phyloP scores from a whole-genome alignment of 2,888 invertebrate genomes.

The Tenthredo distinguenda region DNA sequence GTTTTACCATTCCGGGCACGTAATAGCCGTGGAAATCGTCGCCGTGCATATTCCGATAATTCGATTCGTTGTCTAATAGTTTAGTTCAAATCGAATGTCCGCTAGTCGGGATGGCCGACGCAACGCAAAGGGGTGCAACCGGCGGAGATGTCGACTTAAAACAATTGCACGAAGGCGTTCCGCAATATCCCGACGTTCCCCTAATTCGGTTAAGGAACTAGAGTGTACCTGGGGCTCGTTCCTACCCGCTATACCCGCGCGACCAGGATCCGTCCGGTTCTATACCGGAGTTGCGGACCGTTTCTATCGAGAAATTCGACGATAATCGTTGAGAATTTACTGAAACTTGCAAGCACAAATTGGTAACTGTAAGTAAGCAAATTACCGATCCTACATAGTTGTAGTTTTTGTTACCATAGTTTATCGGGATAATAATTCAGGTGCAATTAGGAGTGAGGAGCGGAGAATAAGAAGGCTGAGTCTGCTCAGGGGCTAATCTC shows the following conservation, averaged over 20 bases:
- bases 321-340: slow-evolving; percentile 14
- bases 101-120: slow-evolving; percentile 58
- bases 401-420: neutral
- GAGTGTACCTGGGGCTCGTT: slow-evolving; percentile 61
- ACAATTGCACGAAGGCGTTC: slow-evolving; percentile 75
- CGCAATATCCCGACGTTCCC: slow-evolving; percentile 77
- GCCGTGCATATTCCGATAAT: slow-evolving; percentile 65
- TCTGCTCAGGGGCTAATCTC: neutral
- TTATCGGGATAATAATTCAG: neutral
- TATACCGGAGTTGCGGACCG: slow-evolving; percentile 8
- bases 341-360: neutral
- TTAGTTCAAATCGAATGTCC: slow-evolving; percentile 78
- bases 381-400: neutral
- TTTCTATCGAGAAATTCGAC: slow-evolving; percentile 15
- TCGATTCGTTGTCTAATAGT: slow-evolving; percentile 73
- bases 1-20: slow-evolving; percentile 28
- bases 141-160: slow-evolving; percentile 77
- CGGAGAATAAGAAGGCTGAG: neutral
- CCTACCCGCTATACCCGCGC: slow-evolving; percentile 17
- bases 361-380: neutral
- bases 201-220: slow-evolving; percentile 76
- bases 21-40: slow-evolving; percentile 39
- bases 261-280: slow-evolving; percentile 27
- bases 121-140: slow-evolving; percentile 56
- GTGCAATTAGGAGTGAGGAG: neutral